Conservation (phyloP, 92 coral and sea anemone species). For the Actinostola sp. region DNA sequence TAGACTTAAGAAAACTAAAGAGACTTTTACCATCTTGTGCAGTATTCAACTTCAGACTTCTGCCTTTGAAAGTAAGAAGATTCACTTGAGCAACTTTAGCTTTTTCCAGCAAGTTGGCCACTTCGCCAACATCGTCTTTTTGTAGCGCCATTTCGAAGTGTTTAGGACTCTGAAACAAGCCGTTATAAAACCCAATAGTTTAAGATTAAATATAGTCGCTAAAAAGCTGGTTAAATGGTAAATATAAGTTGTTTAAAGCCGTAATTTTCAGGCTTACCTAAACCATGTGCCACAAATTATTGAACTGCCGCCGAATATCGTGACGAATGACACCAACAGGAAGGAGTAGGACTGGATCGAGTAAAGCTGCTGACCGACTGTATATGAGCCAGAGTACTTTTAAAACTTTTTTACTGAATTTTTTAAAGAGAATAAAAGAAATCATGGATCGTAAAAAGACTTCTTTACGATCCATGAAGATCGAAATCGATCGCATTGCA, state of each 20-base stretch:
- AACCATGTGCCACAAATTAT: constrained; percentile 27
- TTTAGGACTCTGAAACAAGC: neutral
- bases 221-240: neutral
- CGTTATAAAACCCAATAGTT: constrained; percentile 1
- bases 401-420: too few species aligned
- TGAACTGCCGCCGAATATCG: constrained; percentile 43
- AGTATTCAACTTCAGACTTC: constrained; percentile 80
- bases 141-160: constrained; percentile 27
- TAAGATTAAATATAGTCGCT: neutral
- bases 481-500: too few species aligned
- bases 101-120: constrained; percentile 75
- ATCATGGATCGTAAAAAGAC: too few species aligned
- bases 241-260: neutral
- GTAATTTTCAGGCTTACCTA: neutral
- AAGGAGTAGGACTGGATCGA: neutral
- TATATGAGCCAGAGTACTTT: too few species aligned
- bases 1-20: neutral
- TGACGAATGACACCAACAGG: neutral
- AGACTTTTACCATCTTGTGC: constrained; percentile 82
- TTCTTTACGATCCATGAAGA: too few species aligned
- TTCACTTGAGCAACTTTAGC: constrained; percentile 88
- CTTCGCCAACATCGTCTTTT: constrained; percentile 72
- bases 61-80: constrained; percentile 84
- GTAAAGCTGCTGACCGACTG: too few species aligned
- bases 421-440: too few species aligned